Evolutionary conservation across 1,140 invertebrate genomes (phyloP).

Genomic region (Holotrichia oblita): DNA sequence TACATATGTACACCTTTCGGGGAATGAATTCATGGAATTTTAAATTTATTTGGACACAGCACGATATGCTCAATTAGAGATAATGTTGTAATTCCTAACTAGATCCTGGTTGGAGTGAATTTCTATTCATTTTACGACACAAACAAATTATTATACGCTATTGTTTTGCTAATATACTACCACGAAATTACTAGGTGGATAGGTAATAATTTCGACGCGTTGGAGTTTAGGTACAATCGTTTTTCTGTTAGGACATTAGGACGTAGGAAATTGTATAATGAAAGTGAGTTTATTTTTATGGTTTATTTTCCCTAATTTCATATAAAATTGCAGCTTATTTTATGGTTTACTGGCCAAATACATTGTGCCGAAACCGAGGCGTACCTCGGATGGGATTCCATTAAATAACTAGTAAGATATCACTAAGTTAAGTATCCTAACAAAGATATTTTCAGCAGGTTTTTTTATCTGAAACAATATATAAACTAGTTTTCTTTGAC

Average conservation of each 20-base stretch:
- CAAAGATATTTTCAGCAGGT: too few species aligned
- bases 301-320: too few species aligned
- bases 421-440: too few species aligned
- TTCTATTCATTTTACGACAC: neutral
- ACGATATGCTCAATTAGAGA: conserved; percentile 4
- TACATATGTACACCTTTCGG: neutral
- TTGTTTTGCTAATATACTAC: neutral
- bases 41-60: neutral
- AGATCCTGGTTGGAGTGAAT: neutral
- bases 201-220: neutral
- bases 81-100: neutral
- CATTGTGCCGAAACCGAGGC: too few species aligned
- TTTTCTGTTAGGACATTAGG: neutral
- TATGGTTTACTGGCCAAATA: too few species aligned
- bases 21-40: neutral
- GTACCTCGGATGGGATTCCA: too few species aligned
- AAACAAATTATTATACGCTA: neutral
- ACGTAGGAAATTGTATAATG: too few species aligned
- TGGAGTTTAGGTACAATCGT: neutral
- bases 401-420: too few species aligned
- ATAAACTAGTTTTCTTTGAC: too few species aligned
- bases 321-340: too few species aligned
- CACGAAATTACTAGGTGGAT: neutral
- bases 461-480: too few species aligned
- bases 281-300: too few species aligned